These are phyloP conservation scores for Petrocephalus microphthalmus DNA, from an alignment of 2,113 vertebrate species.

Conservation along the genomic window DNA sequence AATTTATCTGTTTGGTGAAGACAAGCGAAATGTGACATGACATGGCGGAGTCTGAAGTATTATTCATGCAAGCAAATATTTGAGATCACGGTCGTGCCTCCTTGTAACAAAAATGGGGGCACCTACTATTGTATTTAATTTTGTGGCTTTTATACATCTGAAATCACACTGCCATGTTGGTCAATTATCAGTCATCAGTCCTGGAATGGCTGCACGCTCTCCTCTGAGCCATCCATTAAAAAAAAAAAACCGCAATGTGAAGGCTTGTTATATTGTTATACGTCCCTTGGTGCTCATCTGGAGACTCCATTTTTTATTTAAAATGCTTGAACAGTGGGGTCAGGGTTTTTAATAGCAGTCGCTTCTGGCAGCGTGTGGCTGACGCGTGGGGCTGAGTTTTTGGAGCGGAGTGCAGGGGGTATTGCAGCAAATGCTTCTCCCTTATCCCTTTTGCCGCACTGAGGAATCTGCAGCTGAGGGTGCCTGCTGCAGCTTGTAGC, in stretches of 20 bases:
- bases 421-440: background rate
- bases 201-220: background rate
- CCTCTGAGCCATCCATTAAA: background rate
- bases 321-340: background rate
- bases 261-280: background rate
- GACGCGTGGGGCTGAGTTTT: background rate
- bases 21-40: background rate
- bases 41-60: too few relatives aligned
- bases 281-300: background rate
- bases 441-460: background rate
- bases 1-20: background rate
- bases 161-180: background rate
- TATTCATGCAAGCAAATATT: background rate
- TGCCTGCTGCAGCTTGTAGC: background rate
- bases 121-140: background rate
- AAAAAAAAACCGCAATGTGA: background rate
- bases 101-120: background rate
- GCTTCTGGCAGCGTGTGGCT: background rate
- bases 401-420: background rate
- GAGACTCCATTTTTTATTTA: constrained; percentile 10
- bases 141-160: background rate
- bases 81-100: background rate
- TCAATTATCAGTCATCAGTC: background rate
- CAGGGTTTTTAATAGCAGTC: background rate
- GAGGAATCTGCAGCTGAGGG: background rate